Conservation (phyloP, 2,888 invertebrate species). For the Agapostemon virescens region DNA sequence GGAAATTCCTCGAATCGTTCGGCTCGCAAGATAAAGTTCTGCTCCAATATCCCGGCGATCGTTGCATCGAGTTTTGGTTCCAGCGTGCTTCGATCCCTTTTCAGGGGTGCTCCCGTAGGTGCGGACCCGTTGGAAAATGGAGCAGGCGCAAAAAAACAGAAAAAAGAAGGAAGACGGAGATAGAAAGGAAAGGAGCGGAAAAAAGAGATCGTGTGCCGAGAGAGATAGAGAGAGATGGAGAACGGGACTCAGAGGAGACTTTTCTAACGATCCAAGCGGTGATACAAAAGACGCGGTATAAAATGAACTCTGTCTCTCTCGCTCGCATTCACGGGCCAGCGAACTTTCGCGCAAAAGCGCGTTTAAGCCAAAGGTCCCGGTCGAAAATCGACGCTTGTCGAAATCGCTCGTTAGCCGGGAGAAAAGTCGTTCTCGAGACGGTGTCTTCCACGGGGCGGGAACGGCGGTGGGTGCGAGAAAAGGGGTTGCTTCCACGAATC, state of each 20-base stretch:
- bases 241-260: neutral
- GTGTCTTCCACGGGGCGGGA: constrained; percentile 44
- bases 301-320: neutral
- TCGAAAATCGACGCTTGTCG: constrained; percentile 50
- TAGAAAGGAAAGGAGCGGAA: neutral
- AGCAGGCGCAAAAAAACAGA: neutral
- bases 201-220: neutral
- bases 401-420: constrained; percentile 66
- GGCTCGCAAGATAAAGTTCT: constrained; percentile 2
- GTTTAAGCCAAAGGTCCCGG: constrained; percentile 9
- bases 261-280: neutral
- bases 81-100: neutral
- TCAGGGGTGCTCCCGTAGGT: neutral
- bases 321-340: constrained; percentile 58
- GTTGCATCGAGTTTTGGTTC: constrained; percentile 10
- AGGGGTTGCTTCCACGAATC: constrained; percentile 30
- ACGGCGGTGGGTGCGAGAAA: neutral
- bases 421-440: constrained; percentile 54
- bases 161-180: neutral
- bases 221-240: neutral
- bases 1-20: constrained; percentile 21
- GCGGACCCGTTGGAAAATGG: neutral
- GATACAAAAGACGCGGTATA: constrained; percentile 11
- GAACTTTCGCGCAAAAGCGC: constrained; percentile 53
- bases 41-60: neutral